Conservation (phyloP, 2,888 invertebrate species). For the Dryobotodes eremita region DNA sequence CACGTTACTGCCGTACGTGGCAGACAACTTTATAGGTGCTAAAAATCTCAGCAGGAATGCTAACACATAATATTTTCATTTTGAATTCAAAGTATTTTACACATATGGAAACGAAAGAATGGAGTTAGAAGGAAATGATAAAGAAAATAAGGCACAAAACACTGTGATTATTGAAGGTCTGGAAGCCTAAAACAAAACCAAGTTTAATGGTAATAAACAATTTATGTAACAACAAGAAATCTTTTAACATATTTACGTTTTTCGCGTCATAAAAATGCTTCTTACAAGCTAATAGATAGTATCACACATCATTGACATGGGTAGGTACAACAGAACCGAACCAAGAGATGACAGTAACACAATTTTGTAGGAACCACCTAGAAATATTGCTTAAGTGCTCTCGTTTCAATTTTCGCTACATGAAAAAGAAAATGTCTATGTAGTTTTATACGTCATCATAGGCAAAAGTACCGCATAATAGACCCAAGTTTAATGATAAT, state of each 20-base stretch:
- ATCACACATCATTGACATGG: no score
- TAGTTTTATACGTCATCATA: neutral
- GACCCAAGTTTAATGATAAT: neutral
- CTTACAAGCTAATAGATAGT: neutral
- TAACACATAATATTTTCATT: conserved; percentile 13
- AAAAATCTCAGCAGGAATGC: conserved; percentile 22
- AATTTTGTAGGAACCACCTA: neutral
- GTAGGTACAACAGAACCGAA: neutral
- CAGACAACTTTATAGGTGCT: conserved; percentile 24
- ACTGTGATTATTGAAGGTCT: conserved; percentile 3
- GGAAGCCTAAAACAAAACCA: neutral
- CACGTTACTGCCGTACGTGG: conserved; percentile 26
- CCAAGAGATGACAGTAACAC: neutral
- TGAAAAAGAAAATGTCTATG: neutral
- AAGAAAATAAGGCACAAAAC: neutral
- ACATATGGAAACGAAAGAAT: neutral
- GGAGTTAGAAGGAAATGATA: neutral
- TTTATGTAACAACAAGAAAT: neutral
- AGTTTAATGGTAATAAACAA: no score
- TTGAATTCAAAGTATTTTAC: neutral
- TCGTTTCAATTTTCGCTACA: neutral
- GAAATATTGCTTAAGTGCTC: neutral
- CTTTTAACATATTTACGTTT: neutral
- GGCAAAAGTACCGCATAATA: neutral
- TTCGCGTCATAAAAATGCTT: neutral